Evolutionary conservation across 1,140 invertebrate species (phyloP), one percentile per base, ranked within the genome.

Genomic region (Arion vulgaris): DNA sequence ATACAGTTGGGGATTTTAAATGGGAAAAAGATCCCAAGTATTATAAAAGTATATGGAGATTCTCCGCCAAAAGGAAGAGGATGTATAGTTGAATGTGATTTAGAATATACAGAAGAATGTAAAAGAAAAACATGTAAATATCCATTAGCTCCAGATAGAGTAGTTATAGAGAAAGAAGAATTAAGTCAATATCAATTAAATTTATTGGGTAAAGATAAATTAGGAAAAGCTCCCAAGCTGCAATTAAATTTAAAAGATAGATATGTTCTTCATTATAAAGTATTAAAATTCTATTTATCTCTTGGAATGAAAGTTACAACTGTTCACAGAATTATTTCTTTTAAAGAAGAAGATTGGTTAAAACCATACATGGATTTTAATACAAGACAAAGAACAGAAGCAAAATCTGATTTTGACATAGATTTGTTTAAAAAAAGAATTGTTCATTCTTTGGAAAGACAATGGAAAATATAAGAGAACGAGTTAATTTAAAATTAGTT

Each of bases 91-190:
- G 57, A 62, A 62, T 62, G 57, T n/a, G 88, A 91, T 85, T 76
- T 92, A 62, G 79, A 87, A 57, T 92, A 92, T 83, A 88, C 89
- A 17, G 15, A 86, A 62, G 7, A 91, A 38, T 57, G 94, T 26
- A 94, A 94, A 88, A 88, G 94, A 73, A 23, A 36, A 13, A 93
- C 94, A 88, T 91, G 89, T 83, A 91, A 94, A 83, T 92, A 94
- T 66, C 94, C 93, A 57, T 91, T 94, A 83, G 92, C 91, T 83
- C 87, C 92, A 23, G 91, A 93, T 86, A 83, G 73, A 19, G 17
- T 81, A 38, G 51, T 34, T 62, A 68, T 81, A 38, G 39, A 66
- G 17, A 45, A 80, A 39, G 76, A 79, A 57, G 53, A 57, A 34
- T 78, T 78, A 78, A 51, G 39, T 78, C 32, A 62, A 39, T 78